phyloP scores from a whole-genome alignment of 2,797 vertebrate genomes.

The Eleutherodactylus coqui region DNA sequence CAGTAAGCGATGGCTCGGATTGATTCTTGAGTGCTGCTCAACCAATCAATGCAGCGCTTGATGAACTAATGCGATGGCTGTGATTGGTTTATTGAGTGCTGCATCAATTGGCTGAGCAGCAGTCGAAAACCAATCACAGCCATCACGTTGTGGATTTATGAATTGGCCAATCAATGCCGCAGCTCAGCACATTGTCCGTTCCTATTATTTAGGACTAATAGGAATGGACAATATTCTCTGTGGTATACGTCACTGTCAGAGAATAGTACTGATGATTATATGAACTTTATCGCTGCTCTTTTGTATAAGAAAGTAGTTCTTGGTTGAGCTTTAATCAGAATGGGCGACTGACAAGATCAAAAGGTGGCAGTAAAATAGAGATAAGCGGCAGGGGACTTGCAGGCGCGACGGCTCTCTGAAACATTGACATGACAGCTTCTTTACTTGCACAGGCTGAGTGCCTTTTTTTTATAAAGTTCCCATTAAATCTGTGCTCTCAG shows the following conservation, averaged over 20 bases:
- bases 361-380: neutral
- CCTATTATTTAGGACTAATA: no score
- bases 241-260: neutral
- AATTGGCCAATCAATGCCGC: no score
- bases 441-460: neutral
- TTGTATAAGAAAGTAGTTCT: neutral
- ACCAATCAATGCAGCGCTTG: no score
- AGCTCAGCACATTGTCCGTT: no score
- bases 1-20: no score
- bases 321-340: neutral
- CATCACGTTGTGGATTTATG: no score
- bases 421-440: conserved; percentile 34
- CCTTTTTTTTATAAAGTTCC: conserved; percentile 12
- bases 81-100: no score
- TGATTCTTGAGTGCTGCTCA: no score
- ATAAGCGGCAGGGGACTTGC: conserved; percentile 6
- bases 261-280: neutral
- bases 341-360: neutral
- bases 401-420: neutral
- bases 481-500: conserved; percentile 37
- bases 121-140: no score
- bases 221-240: no score
- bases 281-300: neutral
- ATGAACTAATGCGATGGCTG: no score
- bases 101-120: no score